These are phyloP conservation scores for Zaprionus davidi DNA, from an alignment of 1,140 invertebrate species.

Conservation along the genomic window DNA sequence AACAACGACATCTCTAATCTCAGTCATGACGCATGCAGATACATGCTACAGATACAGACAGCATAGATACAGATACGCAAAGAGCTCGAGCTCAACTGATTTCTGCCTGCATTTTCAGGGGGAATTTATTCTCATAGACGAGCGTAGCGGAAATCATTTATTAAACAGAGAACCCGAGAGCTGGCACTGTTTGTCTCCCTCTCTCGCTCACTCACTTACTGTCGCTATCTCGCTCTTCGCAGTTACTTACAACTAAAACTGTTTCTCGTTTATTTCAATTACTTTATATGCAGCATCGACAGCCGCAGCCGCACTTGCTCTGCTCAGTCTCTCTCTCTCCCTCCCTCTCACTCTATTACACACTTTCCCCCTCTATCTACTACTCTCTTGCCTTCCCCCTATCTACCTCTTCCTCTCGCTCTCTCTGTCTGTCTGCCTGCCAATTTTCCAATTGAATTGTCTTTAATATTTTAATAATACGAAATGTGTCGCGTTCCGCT, in stretches of 20 bases:
- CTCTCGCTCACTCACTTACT: slow-evolving; percentile 7
- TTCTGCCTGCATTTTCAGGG: slow-evolving; percentile 46
- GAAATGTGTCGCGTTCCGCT: slow-evolving; percentile 33
- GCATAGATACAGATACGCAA: slow-evolving; percentile 28
- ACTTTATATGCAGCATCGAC: slow-evolving; percentile 61
- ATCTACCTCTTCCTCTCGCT: not conserved
- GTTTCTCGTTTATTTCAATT: slow-evolving; percentile 77
- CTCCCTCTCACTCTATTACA: too few species aligned
- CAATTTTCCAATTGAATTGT: slow-evolving; percentile 82
- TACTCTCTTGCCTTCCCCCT: not conserved
- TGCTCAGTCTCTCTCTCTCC: not conserved
- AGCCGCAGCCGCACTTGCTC: slow-evolving; percentile 19
- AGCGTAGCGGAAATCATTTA: slow-evolving; percentile 75
- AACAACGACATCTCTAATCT: slow-evolving; percentile 71
- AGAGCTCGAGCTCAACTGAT: slow-evolving; percentile 43
- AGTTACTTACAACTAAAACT: slow-evolving; percentile 16
- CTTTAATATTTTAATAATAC: slow-evolving; percentile 82
- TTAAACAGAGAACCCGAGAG: slow-evolving; percentile 58
- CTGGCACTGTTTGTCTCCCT: not conserved
- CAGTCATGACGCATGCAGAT: slow-evolving; percentile 58
- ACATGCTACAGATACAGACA: slow-evolving; percentile 21
- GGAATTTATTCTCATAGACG: slow-evolving; percentile 48
- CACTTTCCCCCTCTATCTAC: not conserved
- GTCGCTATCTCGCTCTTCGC: slow-evolving; percentile 5
- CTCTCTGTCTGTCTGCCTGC: slow-evolving; percentile 50